Base-by-base conservation (phyloP, 1,140 invertebrate species). In the Mya arenaria region DNA sequence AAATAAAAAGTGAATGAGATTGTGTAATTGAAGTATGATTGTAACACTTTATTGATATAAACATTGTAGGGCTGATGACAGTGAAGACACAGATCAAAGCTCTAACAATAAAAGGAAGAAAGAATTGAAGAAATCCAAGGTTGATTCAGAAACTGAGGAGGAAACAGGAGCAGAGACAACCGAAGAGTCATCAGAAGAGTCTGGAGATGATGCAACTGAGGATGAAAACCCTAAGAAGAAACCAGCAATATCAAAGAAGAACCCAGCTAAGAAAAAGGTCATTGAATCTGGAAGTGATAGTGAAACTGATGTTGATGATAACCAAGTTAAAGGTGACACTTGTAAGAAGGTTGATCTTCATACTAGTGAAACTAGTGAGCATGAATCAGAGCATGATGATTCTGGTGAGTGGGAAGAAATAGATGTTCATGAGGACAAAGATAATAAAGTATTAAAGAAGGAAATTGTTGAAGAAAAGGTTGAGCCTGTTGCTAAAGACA, bases 211-310 rank as follows among this genome's bases (percentile, higher is more conserved):
- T 23, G 63, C 62, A 28, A 56, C 81, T 65, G 72, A 72, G 37
- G 65, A 60, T 37, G 78, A 82, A 17, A 72, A 71, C 34, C 58
- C 68, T 41, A 36, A 63, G 74, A 48, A 37, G 58, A 83, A 41
- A 63, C 78, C 4, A 48, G 79, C 13, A 44, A 84, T 72, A 44
- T 66, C 2, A 55, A 84, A 75, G 52, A 69, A 36, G 23, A 60
- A 65, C 36, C n/a, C 60, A 41, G 65, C 58, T 4, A 39, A 84
- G 77, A 87, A 83, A 69, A 88, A 81, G 77, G 65, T 84, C 4
- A 81, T 82, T 25, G 62, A 68, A 65, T 78, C 75, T 55, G 75
- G 84, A 34, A 81, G 84, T 65, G 77, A 74, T 75, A 71, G 41
- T 1, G 58, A 39, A 6, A 41, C 72, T 44, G 69, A 48, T 34